A percentile compares a stretch with the other conserved stretches of the same genome.
Conservation (phyloP, 1,140 invertebrate genomes). For the Drosophila insularis region DNA sequence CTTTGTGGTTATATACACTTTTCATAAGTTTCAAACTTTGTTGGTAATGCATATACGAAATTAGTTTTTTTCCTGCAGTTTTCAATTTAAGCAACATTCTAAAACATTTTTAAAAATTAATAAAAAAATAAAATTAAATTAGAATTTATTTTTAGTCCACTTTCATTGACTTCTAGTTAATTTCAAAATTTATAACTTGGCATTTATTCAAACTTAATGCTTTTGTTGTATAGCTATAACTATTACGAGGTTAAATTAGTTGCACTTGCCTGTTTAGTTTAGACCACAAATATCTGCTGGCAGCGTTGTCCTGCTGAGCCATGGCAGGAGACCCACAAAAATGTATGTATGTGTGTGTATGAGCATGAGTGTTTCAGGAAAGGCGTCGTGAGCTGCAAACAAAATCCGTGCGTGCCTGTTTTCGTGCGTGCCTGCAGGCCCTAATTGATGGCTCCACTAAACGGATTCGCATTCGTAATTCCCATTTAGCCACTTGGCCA, state of each 20-base stretch:
- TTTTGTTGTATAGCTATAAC: slow-evolving; percentile 52
- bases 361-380: slow-evolving; percentile 10
- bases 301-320: slow-evolving; percentile 39
- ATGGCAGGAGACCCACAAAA: slow-evolving; percentile 12
- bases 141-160: too few species aligned
- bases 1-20: too few species aligned
- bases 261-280: slow-evolving; percentile 25
- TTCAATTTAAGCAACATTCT: too few species aligned
- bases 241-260: slow-evolving; percentile 25
- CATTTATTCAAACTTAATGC: slow-evolving; percentile 51
- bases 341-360: neutral
- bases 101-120: too few species aligned
- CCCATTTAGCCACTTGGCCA: slow-evolving; percentile 42
- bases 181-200: slow-evolving; percentile 34
- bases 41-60: too few species aligned
- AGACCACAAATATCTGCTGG: slow-evolving; percentile 36
- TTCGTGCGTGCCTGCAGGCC: slow-evolving; percentile 45
- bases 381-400: slow-evolving; percentile 2
- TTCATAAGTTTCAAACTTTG: too few species aligned
- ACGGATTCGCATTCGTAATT: slow-evolving; percentile 45
- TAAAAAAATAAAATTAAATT: too few species aligned
- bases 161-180: too few species aligned
- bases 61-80: too few species aligned
- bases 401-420: slow-evolving; percentile 42
- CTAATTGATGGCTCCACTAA: slow-evolving; percentile 72